Conservation (phyloP, 1,140 invertebrate species). For the Sycophila sp. region DNA sequence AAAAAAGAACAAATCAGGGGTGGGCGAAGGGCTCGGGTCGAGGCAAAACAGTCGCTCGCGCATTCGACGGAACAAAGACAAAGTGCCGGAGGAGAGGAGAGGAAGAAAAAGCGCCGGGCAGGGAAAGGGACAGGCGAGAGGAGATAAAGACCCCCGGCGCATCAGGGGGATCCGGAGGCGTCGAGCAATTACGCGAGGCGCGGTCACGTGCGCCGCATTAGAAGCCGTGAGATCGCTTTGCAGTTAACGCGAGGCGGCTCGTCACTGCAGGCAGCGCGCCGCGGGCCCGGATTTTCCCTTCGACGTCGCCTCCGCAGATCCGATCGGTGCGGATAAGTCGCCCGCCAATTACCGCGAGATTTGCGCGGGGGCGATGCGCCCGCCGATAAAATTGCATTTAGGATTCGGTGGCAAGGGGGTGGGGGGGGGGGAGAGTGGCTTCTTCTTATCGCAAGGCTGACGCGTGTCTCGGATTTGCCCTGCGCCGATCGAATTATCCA, state of each 20-base stretch:
- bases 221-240: conserved; percentile 47
- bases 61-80: no score
- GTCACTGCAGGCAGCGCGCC: background rate
- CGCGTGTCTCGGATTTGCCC: background rate
- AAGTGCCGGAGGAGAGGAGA: no score
- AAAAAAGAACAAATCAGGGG: no score
- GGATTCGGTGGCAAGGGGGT: no score
- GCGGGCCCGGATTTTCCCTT: conserved; percentile 44
- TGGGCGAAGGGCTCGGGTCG: no score
- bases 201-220: conserved; percentile 56
- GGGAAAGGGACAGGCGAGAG: no score
- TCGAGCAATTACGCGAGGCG: conserved; percentile 48
- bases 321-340: conserved; percentile 41
- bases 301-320: conserved; percentile 13
- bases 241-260: conserved; percentile 25
- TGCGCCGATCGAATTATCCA: background rate
- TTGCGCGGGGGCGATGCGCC: background rate
- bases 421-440: background rate
- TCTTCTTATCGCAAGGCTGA: background rate
- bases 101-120: no score
- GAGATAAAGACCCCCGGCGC: conserved; percentile 23
- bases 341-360: conserved; percentile 45
- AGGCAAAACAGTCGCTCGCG: no score
- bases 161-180: conserved; percentile 24
- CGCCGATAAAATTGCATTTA: conserved; percentile 14